Conservation (phyloP, 2,113 vertebrate genomes). For the Vulpes ferrilata region DNA sequence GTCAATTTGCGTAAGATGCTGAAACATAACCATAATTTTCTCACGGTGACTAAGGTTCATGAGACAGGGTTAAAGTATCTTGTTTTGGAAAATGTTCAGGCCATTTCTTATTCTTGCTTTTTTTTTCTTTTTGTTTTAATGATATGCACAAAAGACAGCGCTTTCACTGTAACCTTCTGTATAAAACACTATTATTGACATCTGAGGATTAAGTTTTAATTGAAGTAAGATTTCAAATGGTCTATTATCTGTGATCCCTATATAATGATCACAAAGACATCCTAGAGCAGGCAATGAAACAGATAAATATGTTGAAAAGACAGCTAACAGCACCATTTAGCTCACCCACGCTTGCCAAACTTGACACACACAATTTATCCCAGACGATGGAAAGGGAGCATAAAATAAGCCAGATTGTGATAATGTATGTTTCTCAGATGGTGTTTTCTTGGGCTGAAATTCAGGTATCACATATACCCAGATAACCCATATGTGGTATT, state of each 20-base stretch:
- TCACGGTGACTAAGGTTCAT: slow-evolving; percentile 53
- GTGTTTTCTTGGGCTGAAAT: slow-evolving; percentile 58
- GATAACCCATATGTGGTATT: not conserved
- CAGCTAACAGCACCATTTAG: slow-evolving; percentile 78
- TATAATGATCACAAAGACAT: slow-evolving; percentile 77
- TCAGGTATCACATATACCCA: slow-evolving; percentile 46
- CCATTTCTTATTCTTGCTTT: slow-evolving; percentile 60
- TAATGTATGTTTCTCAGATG: slow-evolving; percentile 36
- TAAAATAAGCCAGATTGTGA: slow-evolving; percentile 57
- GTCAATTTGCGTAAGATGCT: slow-evolving; percentile 48
- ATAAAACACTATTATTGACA: slow-evolving; percentile 74
- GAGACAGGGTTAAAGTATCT: not conserved
- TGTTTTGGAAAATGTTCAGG: slow-evolving; percentile 65
- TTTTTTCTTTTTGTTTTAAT: slow-evolving; percentile 26
- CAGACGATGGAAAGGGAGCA: slow-evolving; percentile 58
- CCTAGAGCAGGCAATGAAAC: slow-evolving; percentile 73
- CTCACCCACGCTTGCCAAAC: slow-evolving; percentile 69
- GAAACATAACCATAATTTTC: slow-evolving; percentile 54
- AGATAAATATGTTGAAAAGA: slow-evolving; percentile 78
- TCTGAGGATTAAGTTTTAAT: slow-evolving; percentile 81
- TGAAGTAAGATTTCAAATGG: slow-evolving; percentile 79
- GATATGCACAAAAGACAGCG: slow-evolving; percentile 44
- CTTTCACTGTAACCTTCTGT: slow-evolving; percentile 73
- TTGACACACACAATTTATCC: slow-evolving; percentile 78
- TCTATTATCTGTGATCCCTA: slow-evolving; percentile 78